Conservation (phyloP, 2,113 vertebrate species). For the Jacana jacana region DNA sequence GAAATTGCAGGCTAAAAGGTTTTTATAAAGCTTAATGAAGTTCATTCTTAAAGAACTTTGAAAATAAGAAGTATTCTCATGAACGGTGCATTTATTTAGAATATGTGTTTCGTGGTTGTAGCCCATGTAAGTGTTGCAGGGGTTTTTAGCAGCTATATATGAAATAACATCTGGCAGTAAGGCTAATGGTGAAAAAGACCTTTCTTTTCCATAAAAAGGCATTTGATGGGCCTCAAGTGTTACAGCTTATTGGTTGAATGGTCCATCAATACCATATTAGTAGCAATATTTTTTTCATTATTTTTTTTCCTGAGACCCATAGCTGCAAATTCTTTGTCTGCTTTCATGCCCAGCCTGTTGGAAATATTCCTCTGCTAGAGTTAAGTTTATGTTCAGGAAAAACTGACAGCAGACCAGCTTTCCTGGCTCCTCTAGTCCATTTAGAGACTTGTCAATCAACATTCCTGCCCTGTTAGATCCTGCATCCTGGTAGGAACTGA, state of each 20-base stretch:
- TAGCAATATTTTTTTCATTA: fast-evolving
- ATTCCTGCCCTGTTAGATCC: slow-evolving; percentile 5
- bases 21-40: slow-evolving; percentile 1
- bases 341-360: neutral
- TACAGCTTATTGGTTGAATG: neutral
- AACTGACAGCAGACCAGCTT: neutral
- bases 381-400: slow-evolving; percentile 9
- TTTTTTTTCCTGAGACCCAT: neutral
- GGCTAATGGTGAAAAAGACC: neutral
- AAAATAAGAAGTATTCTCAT: neutral
- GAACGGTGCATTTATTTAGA: neutral
- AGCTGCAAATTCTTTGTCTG: neutral
- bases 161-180: neutral
- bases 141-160: neutral
- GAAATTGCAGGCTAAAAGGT: neutral
- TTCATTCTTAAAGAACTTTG: neutral
- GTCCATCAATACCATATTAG: neutral
- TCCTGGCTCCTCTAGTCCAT: slow-evolving; percentile 20
- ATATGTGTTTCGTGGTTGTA: neutral
- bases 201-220: neutral
- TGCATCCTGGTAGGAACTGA: neutral
- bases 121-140: fast-evolving
- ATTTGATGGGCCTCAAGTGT: neutral
- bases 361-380: neutral
- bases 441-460: slow-evolving; percentile 7